phyloP scores from a whole-genome alignment of 1,140 invertebrate species.

The Pseudomyrmex flavicornis region DNA sequence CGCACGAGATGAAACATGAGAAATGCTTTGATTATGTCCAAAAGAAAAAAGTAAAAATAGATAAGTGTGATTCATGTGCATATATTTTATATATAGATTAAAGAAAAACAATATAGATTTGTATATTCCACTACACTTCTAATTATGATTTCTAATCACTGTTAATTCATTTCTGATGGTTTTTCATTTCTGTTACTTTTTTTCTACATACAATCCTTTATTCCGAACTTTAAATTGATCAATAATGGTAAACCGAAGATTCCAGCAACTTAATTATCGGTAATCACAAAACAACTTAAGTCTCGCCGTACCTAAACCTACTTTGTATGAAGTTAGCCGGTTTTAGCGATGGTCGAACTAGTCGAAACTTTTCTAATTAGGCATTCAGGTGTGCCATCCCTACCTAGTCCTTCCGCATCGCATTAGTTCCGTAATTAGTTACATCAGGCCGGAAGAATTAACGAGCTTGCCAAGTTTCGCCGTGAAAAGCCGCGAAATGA shows the following conservation, averaged over 20 bases:
- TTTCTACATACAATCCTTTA: background rate
- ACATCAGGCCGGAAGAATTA: constrained; percentile 47
- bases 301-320: background rate
- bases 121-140: too few species aligned
- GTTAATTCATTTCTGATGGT: background rate
- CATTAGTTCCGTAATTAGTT: constrained; percentile 59
- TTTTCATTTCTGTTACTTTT: background rate
- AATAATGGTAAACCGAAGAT: constrained; percentile 10
- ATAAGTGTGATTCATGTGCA: too few species aligned
- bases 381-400: constrained; percentile 27
- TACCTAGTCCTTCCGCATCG: background rate
- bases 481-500: constrained; percentile 31
- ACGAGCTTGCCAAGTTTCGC: constrained; percentile 35
- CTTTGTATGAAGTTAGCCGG: constrained; percentile 42
- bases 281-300: constrained; percentile 43
- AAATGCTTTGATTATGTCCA: too few species aligned
- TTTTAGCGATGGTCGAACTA: constrained; percentile 32
- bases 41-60: too few species aligned
- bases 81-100: too few species aligned
- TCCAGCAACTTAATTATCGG: constrained; percentile 32
- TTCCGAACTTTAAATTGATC: constrained; percentile 32
- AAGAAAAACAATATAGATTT: too few species aligned
- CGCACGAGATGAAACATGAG: too few species aligned
- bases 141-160: too few species aligned
- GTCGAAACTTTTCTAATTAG: constrained; percentile 57